Base-by-base conservation (phyloP, 1,140 invertebrate genomes). In the Sitobion miscanthi region DNA sequence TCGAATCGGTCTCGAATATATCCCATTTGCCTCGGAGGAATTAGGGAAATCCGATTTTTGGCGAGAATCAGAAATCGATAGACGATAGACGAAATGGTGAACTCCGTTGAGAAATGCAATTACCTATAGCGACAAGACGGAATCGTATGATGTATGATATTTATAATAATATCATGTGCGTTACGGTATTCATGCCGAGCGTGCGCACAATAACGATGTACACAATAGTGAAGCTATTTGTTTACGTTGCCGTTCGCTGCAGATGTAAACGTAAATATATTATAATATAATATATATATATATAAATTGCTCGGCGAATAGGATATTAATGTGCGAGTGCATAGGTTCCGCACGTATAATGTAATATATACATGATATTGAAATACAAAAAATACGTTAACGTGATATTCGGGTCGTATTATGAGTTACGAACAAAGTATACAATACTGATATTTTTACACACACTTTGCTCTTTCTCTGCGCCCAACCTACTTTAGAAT, bases 351-450 rank as follows among this genome's bases (percentile, higher is more conserved):
- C 62, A 2, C 62, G 30, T 69, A 42, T 42, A 69, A n/a, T 69
- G 30, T 30, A 30, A 69, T n/a, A 69, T 17, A 69, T 4, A 69
- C 2, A 69, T 62, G 11, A 62, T n/a, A n/a, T 77, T 77, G n/a
- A n/a, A 77, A 77, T 17, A 17, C 62, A 69, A n/a, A 77, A 77
- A 77, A 77, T n/a, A 77, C 62, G 62, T n/a, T 77, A n/a, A 77
- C 62, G 30, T 77, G 62, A 69, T 69, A 77, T 77, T 77, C n/a
- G 30, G 62, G 14, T n/a, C 62, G n/a, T 77, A 69, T 69, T 69
- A 69, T 69, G 62, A 77, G n/a, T 77, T 77, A 17, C 62, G n/a
- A n/a, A 77, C 62, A 77, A 77, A 77, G 62, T n/a, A 77, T n/a
- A 77, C 62, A 77, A 77, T 77, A 17, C 62, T 77, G 62, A n/a